Evolutionary conservation across 2,888 invertebrate species (phyloP), one percentile per base, ranked within the genome.

Genomic region (Notodromas monacha): DNA sequence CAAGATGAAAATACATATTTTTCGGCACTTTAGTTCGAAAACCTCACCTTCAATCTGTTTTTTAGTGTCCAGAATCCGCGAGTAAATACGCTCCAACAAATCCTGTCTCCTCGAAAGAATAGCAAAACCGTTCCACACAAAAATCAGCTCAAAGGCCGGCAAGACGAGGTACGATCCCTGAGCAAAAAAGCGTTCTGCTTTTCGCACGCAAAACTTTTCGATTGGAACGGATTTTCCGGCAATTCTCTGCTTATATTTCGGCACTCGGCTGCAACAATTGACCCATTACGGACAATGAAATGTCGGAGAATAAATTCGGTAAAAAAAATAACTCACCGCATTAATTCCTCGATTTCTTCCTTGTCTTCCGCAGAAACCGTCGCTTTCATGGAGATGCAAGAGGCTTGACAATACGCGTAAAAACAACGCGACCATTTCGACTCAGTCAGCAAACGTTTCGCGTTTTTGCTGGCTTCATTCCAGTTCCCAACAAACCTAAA

Each of bases 141-240:
- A 84, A 46, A 86, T 59, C 35, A 86, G 55, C 50, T 89, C 89
- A 37, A 76, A 54, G 12, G 67, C 67, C 2, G 89, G 84, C 39
- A 86, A 55, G 4, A 69, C 50, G 14, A 92, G 55, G 26, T 54
- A 55, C 31, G 65, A 58, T 30, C 64, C 61, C 46, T 81, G 77
- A 21, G 58, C 57, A 36, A 62, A 58, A 50, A 64, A 86, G 30
- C 79, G 60, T 38, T 65, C 62, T 28, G 76, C 62, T 40, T 77
- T 74, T 43, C 66, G 68, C n/a, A 74, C 62, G 28, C 72, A 69
- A 51, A 86, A 89, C 49, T 92, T 92, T 50, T 92, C 89, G 63
- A 86, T 69, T 2, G 92, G 89, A 37, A 92, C 52, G 1, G 86
- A 86, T 51, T 89, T 89, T 1, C 92, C 89, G 15, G 86, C 84